These are phyloP conservation scores for Coleophora flavipennella DNA, from an alignment of 2,888 invertebrate genomes.

Conservation along the genomic window DNA sequence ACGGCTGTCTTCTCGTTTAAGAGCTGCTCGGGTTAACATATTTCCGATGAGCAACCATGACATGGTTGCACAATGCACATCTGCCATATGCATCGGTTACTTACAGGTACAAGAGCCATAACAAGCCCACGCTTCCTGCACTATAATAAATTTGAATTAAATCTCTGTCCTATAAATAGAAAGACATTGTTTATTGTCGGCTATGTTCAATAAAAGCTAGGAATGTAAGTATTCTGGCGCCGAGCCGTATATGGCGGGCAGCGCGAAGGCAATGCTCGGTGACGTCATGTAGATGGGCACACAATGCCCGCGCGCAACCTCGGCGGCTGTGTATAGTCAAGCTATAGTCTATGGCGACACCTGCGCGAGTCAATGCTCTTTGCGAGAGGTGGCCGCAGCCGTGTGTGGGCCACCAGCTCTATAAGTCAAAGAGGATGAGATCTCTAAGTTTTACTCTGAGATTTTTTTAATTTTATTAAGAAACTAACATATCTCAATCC, in stretches of 20 bases:
- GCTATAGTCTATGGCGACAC: slow-evolving; percentile 18
- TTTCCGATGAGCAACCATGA: too few species aligned
- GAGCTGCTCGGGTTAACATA: too few species aligned
- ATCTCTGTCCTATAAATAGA: not conserved
- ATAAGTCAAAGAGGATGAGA: too few species aligned
- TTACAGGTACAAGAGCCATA: too few species aligned
- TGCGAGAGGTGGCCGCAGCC: slow-evolving; percentile 16
- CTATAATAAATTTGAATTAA: too few species aligned
- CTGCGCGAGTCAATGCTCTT: slow-evolving; percentile 41
- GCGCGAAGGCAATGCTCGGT: slow-evolving; percentile 28
- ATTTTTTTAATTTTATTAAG: too few species aligned
- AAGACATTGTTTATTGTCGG: not conserved
- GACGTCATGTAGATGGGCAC: slow-evolving; percentile 27
- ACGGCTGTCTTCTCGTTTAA: too few species aligned
- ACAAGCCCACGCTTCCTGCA: too few species aligned
- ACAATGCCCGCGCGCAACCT: slow-evolving; percentile 20
- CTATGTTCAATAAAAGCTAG: slow-evolving; percentile 8
- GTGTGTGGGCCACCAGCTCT: slow-evolving; percentile 13
- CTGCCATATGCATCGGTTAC: too few species aligned
- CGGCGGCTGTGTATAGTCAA: slow-evolving; percentile 4
- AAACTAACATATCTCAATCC: too few species aligned
- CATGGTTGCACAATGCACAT: too few species aligned
- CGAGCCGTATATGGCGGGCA: slow-evolving; percentile 26
- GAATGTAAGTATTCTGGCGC: slow-evolving; percentile 18
- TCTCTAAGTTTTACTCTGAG: too few species aligned